Evolutionary conservation across 2,113 vertebrate genomes (phyloP).

Genomic region (Sula dactylatra): DNA sequence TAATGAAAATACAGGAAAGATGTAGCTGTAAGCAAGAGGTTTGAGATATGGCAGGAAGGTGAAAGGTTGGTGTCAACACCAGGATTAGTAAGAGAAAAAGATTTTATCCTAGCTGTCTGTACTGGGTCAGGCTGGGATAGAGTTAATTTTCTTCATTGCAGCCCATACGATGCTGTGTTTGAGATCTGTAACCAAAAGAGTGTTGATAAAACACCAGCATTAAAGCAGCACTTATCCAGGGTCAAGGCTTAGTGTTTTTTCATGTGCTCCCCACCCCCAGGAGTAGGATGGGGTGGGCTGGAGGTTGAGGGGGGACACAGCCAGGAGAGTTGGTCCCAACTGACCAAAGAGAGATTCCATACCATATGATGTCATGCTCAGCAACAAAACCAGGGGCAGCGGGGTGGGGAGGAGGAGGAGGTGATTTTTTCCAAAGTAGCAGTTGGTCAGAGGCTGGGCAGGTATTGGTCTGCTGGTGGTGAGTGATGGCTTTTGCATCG

Average conservation of each 20-base stretch:
- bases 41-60: not conserved
- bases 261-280: too few species aligned
- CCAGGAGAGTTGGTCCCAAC: not conserved
- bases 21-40: not conserved
- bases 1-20: not conserved
- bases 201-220: accelerated
- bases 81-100: not conserved
- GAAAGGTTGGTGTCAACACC: not conserved
- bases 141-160: not conserved
- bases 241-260: not conserved
- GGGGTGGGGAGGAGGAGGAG: not conserved
- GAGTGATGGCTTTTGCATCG: not conserved
- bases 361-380: accelerated
- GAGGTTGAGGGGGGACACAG: not conserved
- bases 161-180: not conserved
- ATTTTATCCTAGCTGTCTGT: not conserved
- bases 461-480: not conserved
- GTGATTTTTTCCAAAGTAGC: not conserved
- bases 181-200: not conserved
- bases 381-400: too few species aligned
- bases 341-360: too few species aligned
- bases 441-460: not conserved
- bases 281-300: not conserved
- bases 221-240: not conserved
- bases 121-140: not conserved